Evolutionary conservation across 2,797 vertebrate species (phyloP).

Genomic region (Euthynnus affinis): DNA sequence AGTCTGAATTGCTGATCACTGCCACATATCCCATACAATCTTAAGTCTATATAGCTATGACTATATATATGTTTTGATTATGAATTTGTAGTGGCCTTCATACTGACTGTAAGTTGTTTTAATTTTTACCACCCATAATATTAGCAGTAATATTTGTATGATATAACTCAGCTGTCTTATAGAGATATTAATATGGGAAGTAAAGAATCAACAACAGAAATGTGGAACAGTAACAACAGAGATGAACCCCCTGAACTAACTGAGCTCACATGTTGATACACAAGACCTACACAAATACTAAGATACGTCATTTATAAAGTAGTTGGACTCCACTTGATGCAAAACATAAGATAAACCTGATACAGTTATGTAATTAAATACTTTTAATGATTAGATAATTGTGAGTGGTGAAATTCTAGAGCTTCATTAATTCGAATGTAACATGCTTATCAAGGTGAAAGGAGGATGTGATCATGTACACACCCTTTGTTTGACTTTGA

Average conservation of each 20-base stretch:
- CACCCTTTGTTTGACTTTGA: slow-evolving; percentile 62
- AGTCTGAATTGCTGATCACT: too few species aligned
- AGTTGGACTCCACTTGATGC: not conserved
- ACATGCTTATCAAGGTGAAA: slow-evolving; percentile 22
- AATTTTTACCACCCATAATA: too few species aligned
- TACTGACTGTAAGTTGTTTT: too few species aligned
- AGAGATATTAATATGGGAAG: too few species aligned
- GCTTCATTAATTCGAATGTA: not conserved
- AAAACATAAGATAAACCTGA: not conserved
- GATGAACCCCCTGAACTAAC: not conserved
- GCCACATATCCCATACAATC: too few species aligned
- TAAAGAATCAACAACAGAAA: too few species aligned
- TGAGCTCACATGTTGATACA: not conserved
- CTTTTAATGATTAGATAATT: not conserved
- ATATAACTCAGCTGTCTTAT: too few species aligned
- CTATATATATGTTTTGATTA: too few species aligned
- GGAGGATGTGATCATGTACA: not conserved
- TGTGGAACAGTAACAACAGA: not conserved
- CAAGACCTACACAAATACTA: not conserved
- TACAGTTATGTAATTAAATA: not conserved
- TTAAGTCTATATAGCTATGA: too few species aligned
- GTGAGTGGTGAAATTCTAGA: not conserved
- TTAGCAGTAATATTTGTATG: too few species aligned
- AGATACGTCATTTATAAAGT: not conserved
- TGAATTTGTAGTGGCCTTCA: too few species aligned